These are phyloP conservation scores for Mantis religiosa DNA, from an alignment of 2,888 invertebrate genomes.

Conservation along the genomic window DNA sequence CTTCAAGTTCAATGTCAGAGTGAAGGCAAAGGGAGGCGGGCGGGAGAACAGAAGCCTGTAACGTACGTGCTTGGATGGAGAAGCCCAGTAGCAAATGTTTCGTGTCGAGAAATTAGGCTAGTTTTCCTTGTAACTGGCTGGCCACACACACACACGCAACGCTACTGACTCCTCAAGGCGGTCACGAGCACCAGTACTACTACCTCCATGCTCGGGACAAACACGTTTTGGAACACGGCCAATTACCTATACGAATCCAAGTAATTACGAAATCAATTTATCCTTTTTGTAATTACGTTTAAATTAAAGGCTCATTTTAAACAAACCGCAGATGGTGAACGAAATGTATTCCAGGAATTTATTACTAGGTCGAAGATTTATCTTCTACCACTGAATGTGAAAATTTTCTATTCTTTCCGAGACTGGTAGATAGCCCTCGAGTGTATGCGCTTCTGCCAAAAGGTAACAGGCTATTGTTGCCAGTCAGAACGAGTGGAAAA, in stretches of 20 bases:
- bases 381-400: background rate
- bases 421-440: background rate
- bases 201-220: background rate
- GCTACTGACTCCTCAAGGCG: conserved; percentile 1
- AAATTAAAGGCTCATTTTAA: background rate
- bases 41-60: background rate
- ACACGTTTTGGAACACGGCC: background rate
- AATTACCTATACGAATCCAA: background rate
- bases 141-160: conserved; percentile 6
- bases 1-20: no score
- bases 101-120: conserved; percentile 23
- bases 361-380: background rate
- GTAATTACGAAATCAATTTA: background rate
- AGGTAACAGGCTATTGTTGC: no score
- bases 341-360: background rate
- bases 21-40: no score
- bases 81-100: conserved; percentile 22
- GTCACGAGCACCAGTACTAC: background rate
- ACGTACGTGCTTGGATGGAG: conserved; percentile 16
- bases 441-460: no score
- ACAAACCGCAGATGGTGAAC: background rate
- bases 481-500: no score
- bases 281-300: background rate
- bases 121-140: conserved; percentile 18
- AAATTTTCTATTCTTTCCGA: background rate